These are phyloP conservation scores for Microdon myrmicae DNA, from an alignment of 2,888 invertebrate genomes.

Conservation along the genomic window DNA sequence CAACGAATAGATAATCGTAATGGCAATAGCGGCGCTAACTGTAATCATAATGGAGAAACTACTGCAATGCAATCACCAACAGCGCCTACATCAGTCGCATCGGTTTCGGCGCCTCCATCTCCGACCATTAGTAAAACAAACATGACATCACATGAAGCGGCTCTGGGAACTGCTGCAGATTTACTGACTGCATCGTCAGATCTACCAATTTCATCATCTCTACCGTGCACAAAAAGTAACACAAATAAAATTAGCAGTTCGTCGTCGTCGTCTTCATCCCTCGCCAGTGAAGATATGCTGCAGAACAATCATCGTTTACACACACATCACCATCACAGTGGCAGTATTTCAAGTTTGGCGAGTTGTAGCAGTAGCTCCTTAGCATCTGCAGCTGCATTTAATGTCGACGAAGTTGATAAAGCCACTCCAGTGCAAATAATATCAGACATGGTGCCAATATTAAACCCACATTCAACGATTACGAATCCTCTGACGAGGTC, in stretches of 20 bases:
- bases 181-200: conserved; percentile 40
- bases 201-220: conserved; percentile 41
- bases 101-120: conserved; percentile 29
- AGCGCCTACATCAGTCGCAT: conserved; percentile 13
- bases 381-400: conserved; percentile 26
- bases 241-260: conserved; percentile 31
- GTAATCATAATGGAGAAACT: conserved; percentile 41
- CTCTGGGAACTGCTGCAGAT: conserved; percentile 33
- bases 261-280: conserved; percentile 31
- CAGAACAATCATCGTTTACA: conserved; percentile 35
- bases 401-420: conserved; percentile 62
- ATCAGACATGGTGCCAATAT: conserved; percentile 57
- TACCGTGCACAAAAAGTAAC: conserved; percentile 20
- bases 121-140: conserved; percentile 53
- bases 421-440: conserved; percentile 51
- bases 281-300: conserved; percentile 31
- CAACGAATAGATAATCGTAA: conserved; percentile 73
- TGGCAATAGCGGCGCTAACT: conserved; percentile 13
- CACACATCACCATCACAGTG: conserved; percentile 28
- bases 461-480: conserved; percentile 37
- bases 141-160: conserved; percentile 22
- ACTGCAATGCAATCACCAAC: conserved; percentile 25
- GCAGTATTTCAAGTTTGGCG: conserved; percentile 32
- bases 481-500: conserved; percentile 43
- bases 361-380: conserved; percentile 40